A percentile compares a stretch with the other conserved stretches of the same genome.
phyloP scores from a whole-genome alignment of 1,140 invertebrate species.

The Gonatopus flavifemur region DNA sequence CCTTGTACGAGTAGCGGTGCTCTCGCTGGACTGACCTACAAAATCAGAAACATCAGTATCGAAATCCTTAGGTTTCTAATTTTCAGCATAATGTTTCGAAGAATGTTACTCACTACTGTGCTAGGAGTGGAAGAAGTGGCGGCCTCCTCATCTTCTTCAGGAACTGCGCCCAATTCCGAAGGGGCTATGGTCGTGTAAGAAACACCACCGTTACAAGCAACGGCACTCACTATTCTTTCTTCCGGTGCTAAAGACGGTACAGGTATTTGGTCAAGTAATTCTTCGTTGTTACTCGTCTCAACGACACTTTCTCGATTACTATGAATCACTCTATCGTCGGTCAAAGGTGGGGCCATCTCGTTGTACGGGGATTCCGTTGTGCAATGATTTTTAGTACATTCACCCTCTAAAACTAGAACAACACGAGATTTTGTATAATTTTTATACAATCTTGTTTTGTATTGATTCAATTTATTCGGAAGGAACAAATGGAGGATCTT shows the following conservation, averaged over 20 bases:
- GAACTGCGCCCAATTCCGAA: constrained; percentile 61
- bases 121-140: constrained; percentile 67
- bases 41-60: not conserved
- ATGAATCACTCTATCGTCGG: constrained; percentile 30
- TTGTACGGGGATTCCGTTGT: constrained; percentile 12
- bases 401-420: constrained; percentile 23
- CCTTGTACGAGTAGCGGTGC: constrained; percentile 42
- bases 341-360: constrained; percentile 17
- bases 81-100: not conserved
- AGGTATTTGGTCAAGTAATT: constrained; percentile 38
- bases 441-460: not conserved
- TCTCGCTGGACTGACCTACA: constrained; percentile 45
- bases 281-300: constrained; percentile 28
- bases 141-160: constrained; percentile 66
- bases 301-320: constrained; percentile 17
- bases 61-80: not conserved
- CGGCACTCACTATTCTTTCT: constrained; percentile 34
- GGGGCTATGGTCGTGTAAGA: constrained; percentile 35
- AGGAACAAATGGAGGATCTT: not conserved
- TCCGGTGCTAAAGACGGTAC: constrained; percentile 36
- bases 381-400: constrained; percentile 22
- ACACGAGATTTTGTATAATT: not conserved
- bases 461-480: not conserved
- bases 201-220: constrained; percentile 34
- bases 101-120: constrained; percentile 53